Base-by-base conservation (phyloP, 2,888 invertebrate species). In the Anagyrus pseudococci region DNA sequence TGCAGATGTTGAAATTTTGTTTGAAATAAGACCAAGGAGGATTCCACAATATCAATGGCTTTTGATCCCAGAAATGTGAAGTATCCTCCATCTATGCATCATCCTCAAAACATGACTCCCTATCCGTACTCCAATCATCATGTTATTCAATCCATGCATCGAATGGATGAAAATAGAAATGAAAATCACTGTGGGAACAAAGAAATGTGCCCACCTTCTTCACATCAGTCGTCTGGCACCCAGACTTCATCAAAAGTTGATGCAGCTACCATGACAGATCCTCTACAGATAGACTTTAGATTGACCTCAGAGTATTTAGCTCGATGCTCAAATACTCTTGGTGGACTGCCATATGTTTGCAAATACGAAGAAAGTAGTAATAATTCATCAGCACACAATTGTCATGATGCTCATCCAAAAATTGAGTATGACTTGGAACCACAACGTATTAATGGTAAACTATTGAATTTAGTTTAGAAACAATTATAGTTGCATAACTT, bases 211-310 rank as follows among this genome's bases (percentile, higher is more conserved):
- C 62, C 73, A 8, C 70, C 71, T 44, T 71, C 72, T 48, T 69
- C 73, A 10, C 73, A 73, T 22, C 76, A 78, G 49, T 77, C 76
- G 2, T 75, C 75, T 2, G 72, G 73, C 8, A 77, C 76, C 0
- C 78, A 80, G 54, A 77, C 77, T 0, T 70, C 76, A 49, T 77
- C 78, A 20, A 80, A 80, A 68, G 79, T 80, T 6, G 80, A 80
- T 55, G 80, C 77, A 1, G 77, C 80, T 0, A 80, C 80, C 6
- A 80, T 80, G 80, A 80, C 80, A 4, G 80, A 80, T 71, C 80
- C 80, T 0, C 61, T 80, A 52, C 77, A 77, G 57, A 79, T 80
- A 57, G 80, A 80, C 64, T 79, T 80, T 55, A 75, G 75, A 68
- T 67, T 78, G 19, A 80, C 79, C 4, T 77, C 80, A 1, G 80